Evolutionary conservation across 2,888 invertebrate genomes (phyloP), one percentile per base, ranked within the genome.

Genomic region (Patella caerulea): DNA sequence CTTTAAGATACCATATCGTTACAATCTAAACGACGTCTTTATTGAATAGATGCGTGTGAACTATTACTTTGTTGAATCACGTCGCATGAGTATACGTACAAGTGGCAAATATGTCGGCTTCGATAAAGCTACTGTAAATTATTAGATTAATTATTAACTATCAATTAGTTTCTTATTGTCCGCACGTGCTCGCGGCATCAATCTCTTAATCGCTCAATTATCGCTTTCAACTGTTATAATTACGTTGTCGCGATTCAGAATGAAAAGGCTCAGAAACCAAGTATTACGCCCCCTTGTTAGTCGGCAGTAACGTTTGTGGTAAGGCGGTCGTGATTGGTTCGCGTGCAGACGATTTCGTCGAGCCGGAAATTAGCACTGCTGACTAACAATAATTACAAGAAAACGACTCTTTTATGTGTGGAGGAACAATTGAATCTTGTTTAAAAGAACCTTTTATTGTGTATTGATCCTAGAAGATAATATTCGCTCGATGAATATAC

Each of bases 351-450:
- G 76, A 76, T 72, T 72, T 34, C 65, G 55, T 72, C 45, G 73
- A 69, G 69, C 73, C 73, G 77, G 78, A 77, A 80, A 78, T 77
- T 78, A 75, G 78, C 73, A 77, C 73, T 75, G 76, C 78, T 78
- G 73, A 74, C 76, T 80, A 80, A 80, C 80, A 80, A 80, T 80
- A 80, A 80, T 80, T 78, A 80, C 78, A 80, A 78, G 80, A 80
- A 80, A 78, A 80, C 80, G 76, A 80, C 71, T 78, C 80, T 78
- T 78, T 80, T 78, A 80, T 76, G 76, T 76, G 53, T 72, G 56
- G 34, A 59, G 45, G 59, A 73, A 76, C 76, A 76, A 72, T 73
- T 76, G 72, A 56, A 52, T 59, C 72, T 73, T 72, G 65, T 75
- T 75, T 75, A 71, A 71, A 75, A 71, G 70, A 55, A 70, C 72